Conservation (phyloP, 2,797 vertebrate species). For the Tragopan temminckii region DNA sequence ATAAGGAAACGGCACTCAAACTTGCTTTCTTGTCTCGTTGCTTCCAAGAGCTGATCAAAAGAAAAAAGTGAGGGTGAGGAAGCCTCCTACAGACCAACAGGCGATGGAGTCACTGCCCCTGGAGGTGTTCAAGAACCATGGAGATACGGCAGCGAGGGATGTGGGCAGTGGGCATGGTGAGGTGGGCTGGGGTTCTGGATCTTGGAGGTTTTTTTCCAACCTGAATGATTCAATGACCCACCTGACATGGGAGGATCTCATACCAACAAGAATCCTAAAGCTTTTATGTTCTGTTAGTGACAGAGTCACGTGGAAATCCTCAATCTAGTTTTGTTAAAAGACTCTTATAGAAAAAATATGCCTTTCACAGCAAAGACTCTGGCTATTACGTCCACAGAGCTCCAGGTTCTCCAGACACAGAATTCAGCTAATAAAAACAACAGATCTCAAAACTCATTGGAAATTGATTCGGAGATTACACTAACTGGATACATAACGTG, state of each 20-base stretch:
- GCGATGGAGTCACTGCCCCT: no score
- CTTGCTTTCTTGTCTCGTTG: neutral
- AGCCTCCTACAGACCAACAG: neutral
- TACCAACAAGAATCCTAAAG: neutral
- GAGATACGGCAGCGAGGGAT: no score
- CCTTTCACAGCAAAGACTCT: neutral
- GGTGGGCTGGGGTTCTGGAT: no score
- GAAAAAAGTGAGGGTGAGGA: neutral
- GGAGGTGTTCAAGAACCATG: no score
- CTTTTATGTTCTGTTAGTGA: neutral
- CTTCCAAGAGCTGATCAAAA: neutral
- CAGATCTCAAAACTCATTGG: neutral
- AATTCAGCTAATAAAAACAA: neutral
- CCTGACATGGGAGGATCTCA: neutral
- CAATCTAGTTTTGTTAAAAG: neutral
- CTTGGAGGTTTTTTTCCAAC: no score
- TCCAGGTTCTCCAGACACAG: neutral
- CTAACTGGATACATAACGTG: neutral
- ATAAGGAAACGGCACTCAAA: neutral
- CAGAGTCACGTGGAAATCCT: neutral
- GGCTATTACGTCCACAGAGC: neutral
- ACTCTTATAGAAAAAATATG: neutral
- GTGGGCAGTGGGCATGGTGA: no score
- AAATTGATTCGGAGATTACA: neutral
- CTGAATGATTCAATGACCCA: no score